phyloP scores from a whole-genome alignment of 2,113 vertebrate genomes.

The Morone saxatilis region DNA sequence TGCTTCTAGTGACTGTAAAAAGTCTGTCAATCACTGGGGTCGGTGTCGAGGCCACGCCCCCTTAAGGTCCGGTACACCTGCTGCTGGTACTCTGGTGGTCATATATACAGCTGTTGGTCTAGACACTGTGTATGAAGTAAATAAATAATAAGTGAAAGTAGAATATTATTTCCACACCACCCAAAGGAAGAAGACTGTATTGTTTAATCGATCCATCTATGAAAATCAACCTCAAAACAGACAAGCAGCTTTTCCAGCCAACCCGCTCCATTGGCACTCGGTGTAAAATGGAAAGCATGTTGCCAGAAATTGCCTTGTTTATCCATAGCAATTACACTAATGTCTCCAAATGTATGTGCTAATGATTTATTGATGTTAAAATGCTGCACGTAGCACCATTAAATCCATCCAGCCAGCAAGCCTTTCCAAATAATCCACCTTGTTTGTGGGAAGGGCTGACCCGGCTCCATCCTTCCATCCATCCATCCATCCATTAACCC shows the following conservation, averaged over 20 bases:
- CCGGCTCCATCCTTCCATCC: conserved; percentile 2
- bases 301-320: background rate
- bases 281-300: background rate
- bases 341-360: conserved; percentile 25
- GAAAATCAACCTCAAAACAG: background rate
- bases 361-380: conserved; percentile 42
- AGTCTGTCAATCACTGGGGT: no score
- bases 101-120: no score
- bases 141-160: no score
- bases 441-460: background rate
- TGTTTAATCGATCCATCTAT: background rate
- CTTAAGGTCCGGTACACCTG: no score
- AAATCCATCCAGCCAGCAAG: background rate
- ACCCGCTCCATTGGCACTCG: background rate
- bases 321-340: conserved; percentile 25
- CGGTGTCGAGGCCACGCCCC: no score
- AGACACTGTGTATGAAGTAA: no score
- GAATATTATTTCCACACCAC: no score
- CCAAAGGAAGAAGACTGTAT: no score
- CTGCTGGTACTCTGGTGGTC: no score
- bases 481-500: conserved; percentile 19
- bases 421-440: background rate
- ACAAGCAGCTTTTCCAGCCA: background rate
- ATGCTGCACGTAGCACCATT: background rate
- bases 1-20: no score